Conservation (phyloP, 64 coral and sea anemone species). For the Catalaphyllia jardinei region DNA sequence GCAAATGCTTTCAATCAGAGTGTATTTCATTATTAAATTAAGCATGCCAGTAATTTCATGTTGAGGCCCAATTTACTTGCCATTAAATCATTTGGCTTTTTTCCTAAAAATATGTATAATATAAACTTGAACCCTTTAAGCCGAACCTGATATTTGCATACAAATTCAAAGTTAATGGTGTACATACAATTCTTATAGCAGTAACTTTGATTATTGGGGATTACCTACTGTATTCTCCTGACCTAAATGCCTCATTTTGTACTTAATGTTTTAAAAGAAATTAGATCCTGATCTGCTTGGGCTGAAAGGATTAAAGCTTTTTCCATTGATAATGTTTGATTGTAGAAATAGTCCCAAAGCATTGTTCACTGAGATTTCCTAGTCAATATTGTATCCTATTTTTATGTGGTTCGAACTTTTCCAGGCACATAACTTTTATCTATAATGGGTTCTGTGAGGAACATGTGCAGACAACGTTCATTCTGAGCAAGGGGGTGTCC, state of each 20-base stretch:
- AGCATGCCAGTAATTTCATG: background rate
- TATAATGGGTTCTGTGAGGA: conserved; percentile 94
- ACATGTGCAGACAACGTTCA: conserved; percentile 98
- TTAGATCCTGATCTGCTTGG: background rate
- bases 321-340: background rate
- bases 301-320: background rate
- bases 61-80: background rate
- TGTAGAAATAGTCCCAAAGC: background rate
- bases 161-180: too few species aligned
- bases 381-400: background rate
- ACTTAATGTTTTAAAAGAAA: background rate
- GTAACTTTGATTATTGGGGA: background rate
- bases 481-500: conserved; percentile 96
- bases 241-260: background rate
- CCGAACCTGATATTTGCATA: too few species aligned
- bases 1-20: background rate
- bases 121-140: too few species aligned
- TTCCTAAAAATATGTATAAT: background rate
- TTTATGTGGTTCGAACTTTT: conserved; percentile 84
- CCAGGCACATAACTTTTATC: conserved; percentile 99
- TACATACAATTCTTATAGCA: too few species aligned
- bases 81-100: background rate
- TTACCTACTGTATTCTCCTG: background rate
- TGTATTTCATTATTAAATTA: background rate
- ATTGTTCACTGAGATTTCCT: background rate